Evolutionary conservation across 2,797 vertebrate genomes (phyloP), one percentile per base, ranked within the genome.

Genomic region (Myotis daubentonii): DNA sequence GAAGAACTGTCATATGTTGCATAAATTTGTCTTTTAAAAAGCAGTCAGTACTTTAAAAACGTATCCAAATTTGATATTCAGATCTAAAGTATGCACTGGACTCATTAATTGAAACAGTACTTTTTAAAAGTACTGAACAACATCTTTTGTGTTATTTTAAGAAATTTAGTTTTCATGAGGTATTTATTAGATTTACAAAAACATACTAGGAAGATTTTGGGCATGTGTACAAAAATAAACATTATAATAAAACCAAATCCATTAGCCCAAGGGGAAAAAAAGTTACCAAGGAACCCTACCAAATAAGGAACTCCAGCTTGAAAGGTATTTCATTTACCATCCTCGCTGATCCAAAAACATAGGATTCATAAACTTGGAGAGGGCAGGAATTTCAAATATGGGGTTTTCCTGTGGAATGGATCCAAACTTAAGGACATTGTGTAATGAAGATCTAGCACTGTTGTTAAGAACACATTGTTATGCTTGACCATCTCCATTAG

Each of bases 171-270:
- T 96, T 88, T 68, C 30, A 13, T 91, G 80, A 93, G 28, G 38
- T 90, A 92, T 91, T 96, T 95, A 87, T 94, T 95, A 95, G 76
- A 76, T 95, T 94, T 93, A 30, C 82, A 66, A 96, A 96, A 94
- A 44, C 53, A 74, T 10, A 78, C 5, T 44, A 91, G 49, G 44
- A 95, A 33, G 44, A 41, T 78, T 96, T 92, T 91, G 74, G 89
- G 49, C 36, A 71, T 87, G 55, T 94, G 41, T 89, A 65, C 87
- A 85, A 95, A 94, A 95, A 89, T 79, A 94, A 97, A 80, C 60
- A 88, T 76, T 60, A 80, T 5, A 72, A 75, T 93, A 88, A 94
- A 90, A 83, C 71, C 80, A 95, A 83, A 75, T 83, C 62, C 82
- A 79, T 87, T 89, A 70, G 30, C 33, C 17, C 20, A 75, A 87